Conservation (phyloP, 37 sponge, comb jelly and placozoan genomes). For the Cliona cf. orientalis region DNA sequence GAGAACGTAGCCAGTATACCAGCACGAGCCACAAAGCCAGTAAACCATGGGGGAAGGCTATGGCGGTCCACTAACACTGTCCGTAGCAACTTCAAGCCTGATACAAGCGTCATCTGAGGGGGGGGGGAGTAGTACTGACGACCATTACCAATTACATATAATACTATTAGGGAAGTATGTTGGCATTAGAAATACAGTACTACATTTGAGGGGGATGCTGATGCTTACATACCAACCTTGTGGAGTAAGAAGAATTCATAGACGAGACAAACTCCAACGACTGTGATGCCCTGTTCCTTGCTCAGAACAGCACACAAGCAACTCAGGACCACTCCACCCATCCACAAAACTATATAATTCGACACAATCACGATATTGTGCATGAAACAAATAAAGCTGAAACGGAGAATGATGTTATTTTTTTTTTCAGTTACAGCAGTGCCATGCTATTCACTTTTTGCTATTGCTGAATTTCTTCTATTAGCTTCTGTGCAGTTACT, state of each 20-base stretch:
- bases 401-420: no score
- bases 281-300: constrained; percentile 92
- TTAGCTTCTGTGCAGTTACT: background rate
- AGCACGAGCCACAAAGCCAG: constrained; percentile 5
- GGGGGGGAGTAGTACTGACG: background rate
- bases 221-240: constrained; percentile 11
- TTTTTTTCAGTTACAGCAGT: no score
- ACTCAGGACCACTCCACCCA: constrained; percentile 25
- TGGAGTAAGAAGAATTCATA: constrained; percentile 66
- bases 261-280: constrained; percentile 69
- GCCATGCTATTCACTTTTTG: background rate
- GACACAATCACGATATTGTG: background rate
- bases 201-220: background rate
- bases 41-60: constrained; percentile 27
- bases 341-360: no score
- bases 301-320: constrained; percentile 69
- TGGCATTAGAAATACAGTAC: background rate
- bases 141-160: background rate
- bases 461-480: background rate
- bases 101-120: background rate
- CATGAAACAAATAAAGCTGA: no score
- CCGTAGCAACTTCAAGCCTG: no score
- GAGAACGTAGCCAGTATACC: constrained; percentile 15
- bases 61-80: background rate
- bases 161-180: no score